phyloP scores from a whole-genome alignment of 1,140 invertebrate species.

The Anastrepha ludens region DNA sequence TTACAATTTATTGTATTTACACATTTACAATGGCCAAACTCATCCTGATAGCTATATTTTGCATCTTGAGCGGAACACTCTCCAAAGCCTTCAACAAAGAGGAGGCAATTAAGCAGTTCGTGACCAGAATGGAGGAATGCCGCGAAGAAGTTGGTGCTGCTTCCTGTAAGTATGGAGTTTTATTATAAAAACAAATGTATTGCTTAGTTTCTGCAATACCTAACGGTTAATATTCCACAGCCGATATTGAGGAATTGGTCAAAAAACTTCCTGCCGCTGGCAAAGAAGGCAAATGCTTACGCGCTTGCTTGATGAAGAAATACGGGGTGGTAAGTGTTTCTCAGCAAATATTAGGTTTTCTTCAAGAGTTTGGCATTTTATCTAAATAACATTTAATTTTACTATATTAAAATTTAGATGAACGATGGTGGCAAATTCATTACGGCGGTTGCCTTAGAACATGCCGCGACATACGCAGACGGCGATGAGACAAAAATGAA shows the following conservation, averaged over 20 bases:
- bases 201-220: background rate
- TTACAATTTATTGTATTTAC: background rate
- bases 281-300: slow-evolving; percentile 66
- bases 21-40: slow-evolving; percentile 53
- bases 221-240: slow-evolving; percentile 54
- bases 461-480: slow-evolving; percentile 62
- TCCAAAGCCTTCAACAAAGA: slow-evolving; percentile 35
- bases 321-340: slow-evolving; percentile 63
- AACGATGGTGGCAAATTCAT: slow-evolving; percentile 65
- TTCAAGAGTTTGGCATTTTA: too few species aligned
- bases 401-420: slow-evolving; percentile 58
- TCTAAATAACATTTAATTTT: background rate
- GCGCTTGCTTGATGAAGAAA: slow-evolving; percentile 68
- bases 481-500: slow-evolving; percentile 62
- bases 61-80: slow-evolving; percentile 24
- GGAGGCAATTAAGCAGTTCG: background rate
- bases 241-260: slow-evolving; percentile 65
- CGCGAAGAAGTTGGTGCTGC: slow-evolving; percentile 63
- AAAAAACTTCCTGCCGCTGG: slow-evolving; percentile 59
- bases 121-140: slow-evolving; percentile 61
- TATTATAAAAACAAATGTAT: background rate
- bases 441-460: slow-evolving; percentile 61
- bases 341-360: too few species aligned
- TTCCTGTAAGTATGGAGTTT: slow-evolving; percentile 60
- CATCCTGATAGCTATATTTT: slow-evolving; percentile 23